phyloP scores from a whole-genome alignment of 2,113 vertebrate genomes.

The Dipodomys merriami region DNA sequence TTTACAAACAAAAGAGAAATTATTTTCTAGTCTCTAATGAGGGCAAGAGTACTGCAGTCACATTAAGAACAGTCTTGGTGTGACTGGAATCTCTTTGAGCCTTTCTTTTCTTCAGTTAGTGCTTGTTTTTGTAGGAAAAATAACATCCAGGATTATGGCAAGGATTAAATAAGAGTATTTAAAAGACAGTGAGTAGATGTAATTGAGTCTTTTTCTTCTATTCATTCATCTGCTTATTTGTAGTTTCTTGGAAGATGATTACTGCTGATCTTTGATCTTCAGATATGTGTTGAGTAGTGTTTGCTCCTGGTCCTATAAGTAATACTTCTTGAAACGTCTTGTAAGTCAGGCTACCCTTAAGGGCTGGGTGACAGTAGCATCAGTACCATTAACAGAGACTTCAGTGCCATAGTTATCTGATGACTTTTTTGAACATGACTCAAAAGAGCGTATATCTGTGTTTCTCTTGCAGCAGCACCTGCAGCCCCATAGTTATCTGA shows the following conservation, averaged over 20 bases:
- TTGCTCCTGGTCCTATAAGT: neutral
- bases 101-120: constrained; percentile 1
- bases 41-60: neutral
- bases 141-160: neutral
- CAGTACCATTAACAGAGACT: neutral
- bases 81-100: neutral
- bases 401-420: neutral
- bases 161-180: constrained; percentile 9
- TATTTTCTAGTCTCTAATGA: constrained; percentile 12
- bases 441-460: neutral
- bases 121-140: constrained; percentile 13
- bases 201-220: neutral
- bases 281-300: neutral
- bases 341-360: neutral
- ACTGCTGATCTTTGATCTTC: neutral
- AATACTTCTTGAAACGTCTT: neutral
- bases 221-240: neutral
- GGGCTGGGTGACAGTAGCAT: neutral
- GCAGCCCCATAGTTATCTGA: neutral
- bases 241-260: constrained; percentile 26
- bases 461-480: neutral
- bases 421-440: constrained; percentile 26
- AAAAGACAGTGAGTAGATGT: neutral
- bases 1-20: neutral
- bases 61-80: neutral